Evolutionary conservation across 2,888 invertebrate genomes (phyloP).

Genomic region (Pterostichus madidus): DNA sequence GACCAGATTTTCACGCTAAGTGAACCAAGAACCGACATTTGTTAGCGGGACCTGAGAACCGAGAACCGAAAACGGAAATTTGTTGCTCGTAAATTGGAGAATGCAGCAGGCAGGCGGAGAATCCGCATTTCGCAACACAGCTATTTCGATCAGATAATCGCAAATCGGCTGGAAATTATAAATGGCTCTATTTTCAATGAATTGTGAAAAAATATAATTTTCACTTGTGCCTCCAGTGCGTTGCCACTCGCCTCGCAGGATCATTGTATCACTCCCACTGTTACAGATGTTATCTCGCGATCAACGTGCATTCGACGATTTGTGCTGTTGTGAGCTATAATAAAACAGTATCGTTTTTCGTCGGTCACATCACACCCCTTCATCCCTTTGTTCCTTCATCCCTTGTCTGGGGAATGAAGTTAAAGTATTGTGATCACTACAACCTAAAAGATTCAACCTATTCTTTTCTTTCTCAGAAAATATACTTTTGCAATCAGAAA

Average conservation of each 20-base stretch:
- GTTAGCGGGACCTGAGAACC: not conserved
- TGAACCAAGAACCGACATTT: too few species aligned
- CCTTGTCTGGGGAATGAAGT: not conserved
- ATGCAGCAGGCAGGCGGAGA: not conserved
- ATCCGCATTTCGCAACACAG: conserved; percentile 20
- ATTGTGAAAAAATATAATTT: conserved; percentile 69
- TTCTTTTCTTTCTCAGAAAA: too few species aligned
- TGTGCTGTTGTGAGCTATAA: conserved; percentile 28
- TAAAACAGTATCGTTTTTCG: conserved; percentile 19
- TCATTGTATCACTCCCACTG: not conserved
- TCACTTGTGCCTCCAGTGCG: conserved; percentile 53
- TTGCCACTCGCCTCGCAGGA: not conserved
- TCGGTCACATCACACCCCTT: not conserved
- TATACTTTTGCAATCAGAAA: too few species aligned
- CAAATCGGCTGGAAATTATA: conserved; percentile 72
- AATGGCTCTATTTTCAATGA: conserved; percentile 72
- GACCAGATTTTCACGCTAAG: conserved; percentile 54
- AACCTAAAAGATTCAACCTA: too few species aligned
- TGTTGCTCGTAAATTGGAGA: conserved; percentile 8
- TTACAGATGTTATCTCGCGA: conserved; percentile 39
- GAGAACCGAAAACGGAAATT: too few species aligned
- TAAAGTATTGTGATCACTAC: too few species aligned
- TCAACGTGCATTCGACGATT: not conserved
- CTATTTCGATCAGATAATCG: conserved; percentile 55
- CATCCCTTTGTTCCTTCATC: not conserved